These are phyloP conservation scores for Gallirallus australis DNA, from an alignment of 2,797 vertebrate species.

Conservation along the genomic window DNA sequence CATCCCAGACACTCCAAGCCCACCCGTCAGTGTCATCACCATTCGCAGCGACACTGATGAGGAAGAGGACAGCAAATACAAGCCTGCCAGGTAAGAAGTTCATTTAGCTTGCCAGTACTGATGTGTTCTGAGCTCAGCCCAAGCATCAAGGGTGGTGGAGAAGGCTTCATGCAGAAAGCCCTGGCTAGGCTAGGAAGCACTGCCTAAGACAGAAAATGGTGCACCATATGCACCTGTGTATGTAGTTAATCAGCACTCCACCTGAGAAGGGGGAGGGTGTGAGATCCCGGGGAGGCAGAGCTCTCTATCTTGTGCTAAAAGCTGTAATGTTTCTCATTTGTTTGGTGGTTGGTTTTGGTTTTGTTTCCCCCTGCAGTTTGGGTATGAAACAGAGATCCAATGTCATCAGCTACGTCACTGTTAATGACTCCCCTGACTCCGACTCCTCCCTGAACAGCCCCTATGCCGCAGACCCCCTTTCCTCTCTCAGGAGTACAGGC, in stretches of 20 bases:
- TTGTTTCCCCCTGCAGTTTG: conserved; percentile 71
- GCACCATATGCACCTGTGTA: background rate
- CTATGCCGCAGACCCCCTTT: conserved; percentile 84
- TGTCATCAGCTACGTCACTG: conserved; percentile 97
- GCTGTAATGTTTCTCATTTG: background rate
- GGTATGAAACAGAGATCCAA: conserved; percentile 91
- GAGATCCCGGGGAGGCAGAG: background rate
- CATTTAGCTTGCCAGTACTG: too few relatives aligned
- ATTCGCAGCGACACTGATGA: conserved; percentile 98
- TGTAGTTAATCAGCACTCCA: background rate
- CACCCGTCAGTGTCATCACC: conserved; percentile 97
- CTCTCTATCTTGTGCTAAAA: background rate
- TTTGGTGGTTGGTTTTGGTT: background rate
- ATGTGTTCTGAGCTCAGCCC: background rate
- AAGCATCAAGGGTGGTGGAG: background rate
- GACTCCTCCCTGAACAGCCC: conserved; percentile 95
- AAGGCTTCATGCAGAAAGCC: accelerated
- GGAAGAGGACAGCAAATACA: conserved; percentile 94
- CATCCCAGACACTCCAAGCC: conserved; percentile 97
- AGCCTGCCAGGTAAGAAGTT: conserved; percentile 85
- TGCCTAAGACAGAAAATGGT: background rate
- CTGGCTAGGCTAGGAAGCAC: background rate
- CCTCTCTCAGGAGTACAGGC: conserved; percentile 75
- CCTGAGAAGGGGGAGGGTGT: background rate
- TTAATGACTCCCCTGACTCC: conserved; percentile 96